phyloP scores from a whole-genome alignment of 2,888 invertebrate genomes.

The Drosophila prolongata region DNA sequence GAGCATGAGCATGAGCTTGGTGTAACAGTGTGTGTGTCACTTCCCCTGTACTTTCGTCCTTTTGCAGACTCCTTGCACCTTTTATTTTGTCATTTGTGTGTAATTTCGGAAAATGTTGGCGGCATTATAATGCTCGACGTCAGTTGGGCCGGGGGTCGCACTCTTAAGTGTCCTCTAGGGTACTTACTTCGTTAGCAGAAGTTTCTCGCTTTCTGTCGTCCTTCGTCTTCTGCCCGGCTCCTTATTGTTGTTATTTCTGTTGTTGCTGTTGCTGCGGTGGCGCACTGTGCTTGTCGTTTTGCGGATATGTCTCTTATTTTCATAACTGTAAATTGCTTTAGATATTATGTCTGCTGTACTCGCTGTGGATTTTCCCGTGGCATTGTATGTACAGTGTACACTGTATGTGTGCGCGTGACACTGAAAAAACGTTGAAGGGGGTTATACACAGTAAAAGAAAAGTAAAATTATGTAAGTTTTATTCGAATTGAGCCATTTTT shows the following conservation, averaged over 20 bases:
- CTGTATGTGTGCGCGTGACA: conserved; percentile 7
- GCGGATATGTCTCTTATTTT: conserved; percentile 82
- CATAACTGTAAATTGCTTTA: conserved; percentile 83
- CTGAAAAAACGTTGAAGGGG: not conserved
- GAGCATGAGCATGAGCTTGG: conserved; percentile 5
- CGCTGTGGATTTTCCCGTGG: conserved; percentile 40
- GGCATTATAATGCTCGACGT: conserved; percentile 67
- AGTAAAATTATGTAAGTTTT: no score
- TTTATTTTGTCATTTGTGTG: conserved; percentile 80
- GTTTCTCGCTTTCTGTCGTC: conserved; percentile 57
- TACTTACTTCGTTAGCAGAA: conserved; percentile 80
- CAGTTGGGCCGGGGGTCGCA: conserved; percentile 60
- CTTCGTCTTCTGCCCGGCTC: conserved; percentile 1
- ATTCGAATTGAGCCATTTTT: no score
- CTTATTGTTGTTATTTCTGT: conserved; percentile 31
- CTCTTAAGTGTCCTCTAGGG: conserved; percentile 83
- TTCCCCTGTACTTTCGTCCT: conserved; percentile 33
- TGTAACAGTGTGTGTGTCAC: conserved; percentile 9
- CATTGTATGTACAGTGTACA: conserved; percentile 19
- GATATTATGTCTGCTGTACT: conserved; percentile 79
- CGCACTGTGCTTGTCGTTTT: conserved; percentile 71
- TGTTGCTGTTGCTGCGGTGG: conserved; percentile 38
- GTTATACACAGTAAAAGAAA: not conserved
- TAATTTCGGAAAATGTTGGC: conserved; percentile 81
- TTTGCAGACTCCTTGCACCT: conserved; percentile 66